Evolutionary conservation across 1,140 invertebrate species (phyloP).

Genomic region (Pogonomyrmex barbatus): DNA sequence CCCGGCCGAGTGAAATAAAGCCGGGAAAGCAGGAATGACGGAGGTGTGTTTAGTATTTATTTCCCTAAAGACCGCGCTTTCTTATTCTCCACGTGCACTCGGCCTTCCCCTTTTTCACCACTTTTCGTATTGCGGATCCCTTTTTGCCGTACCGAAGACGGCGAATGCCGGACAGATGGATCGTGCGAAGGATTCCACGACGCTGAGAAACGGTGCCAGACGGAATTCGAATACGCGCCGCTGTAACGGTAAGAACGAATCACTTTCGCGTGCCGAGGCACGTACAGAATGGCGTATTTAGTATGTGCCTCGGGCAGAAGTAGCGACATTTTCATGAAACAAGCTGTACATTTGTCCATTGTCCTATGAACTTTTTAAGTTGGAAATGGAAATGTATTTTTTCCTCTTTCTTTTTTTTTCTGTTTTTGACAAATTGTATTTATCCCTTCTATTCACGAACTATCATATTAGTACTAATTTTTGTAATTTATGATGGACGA

Average conservation of each 20-base stretch:
- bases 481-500: background rate
- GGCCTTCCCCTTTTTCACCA: slow-evolving; percentile 42
- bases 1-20: slow-evolving; percentile 43
- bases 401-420: background rate
- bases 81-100: slow-evolving; percentile 34
- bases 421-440: background rate
- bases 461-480: background rate
- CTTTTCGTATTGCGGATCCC: slow-evolving; percentile 57
- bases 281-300: slow-evolving; percentile 38
- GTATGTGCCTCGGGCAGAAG: background rate
- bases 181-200: slow-evolving; percentile 50
- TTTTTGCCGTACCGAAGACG: slow-evolving; percentile 34
- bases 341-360: background rate
- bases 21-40: slow-evolving; percentile 19
- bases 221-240: slow-evolving; percentile 47
- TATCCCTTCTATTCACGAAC: background rate
- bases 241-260: slow-evolving; percentile 19
- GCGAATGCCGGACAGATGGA: slow-evolving; percentile 49
- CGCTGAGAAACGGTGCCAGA: slow-evolving; percentile 7
- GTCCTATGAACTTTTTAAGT: background rate
- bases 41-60: slow-evolving; percentile 71
- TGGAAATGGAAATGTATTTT: background rate
- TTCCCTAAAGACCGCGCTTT: slow-evolving; percentile 64
- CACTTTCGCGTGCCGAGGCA: slow-evolving; percentile 18
- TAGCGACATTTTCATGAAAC: slow-evolving; percentile 14